Evolutionary conservation across 2,113 vertebrate genomes (phyloP), one percentile per base, ranked within the genome.

Genomic region (Sula dactylatra): DNA sequence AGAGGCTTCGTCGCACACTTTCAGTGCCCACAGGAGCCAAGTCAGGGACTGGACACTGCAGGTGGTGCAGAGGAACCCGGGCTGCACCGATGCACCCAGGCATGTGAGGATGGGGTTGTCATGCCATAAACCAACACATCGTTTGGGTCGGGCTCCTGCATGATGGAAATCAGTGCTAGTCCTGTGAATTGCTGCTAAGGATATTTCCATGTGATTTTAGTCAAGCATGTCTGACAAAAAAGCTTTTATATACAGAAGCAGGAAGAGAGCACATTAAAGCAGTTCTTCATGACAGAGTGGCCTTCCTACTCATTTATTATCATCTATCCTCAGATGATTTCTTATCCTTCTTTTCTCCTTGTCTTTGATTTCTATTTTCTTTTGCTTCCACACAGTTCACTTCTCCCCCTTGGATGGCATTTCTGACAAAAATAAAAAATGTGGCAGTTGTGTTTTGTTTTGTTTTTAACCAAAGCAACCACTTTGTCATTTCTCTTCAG

Each of bases 281-380:
- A 44, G 36, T 42, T 78, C 65, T 86, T 92, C 44, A 2, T 52
- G 85, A 64, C 76, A 49, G 42, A 52, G 12, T 11, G 26, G 31
- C 65, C 38, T 78, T 88, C 91, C 80, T 42, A 71, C 70, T 58
- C 80, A 73, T 95, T 91, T 72, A 59, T 91, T 91, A 82, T 86
- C 88, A 78, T 86, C 71, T 69, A 11, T 65, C 61, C 44, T 82
- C 85, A 82, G 59, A 64, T 73, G 70, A 89, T 65, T 88, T 69
- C 85, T 78, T 42, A 52, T 12, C 70, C 49, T 67, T 36, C 44
- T 67, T 88, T 88, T 55, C 70, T 69, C 76, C 47, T 36, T 36
- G 11, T 34, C 56, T 84, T 84, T 74, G 49, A 74, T 88, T 93
- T 76, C 62, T 91, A 6, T 84, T 93, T 93, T 72, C 42, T 58